phyloP scores from a whole-genome alignment of 2,113 vertebrate genomes.

The Hiodon alosoides region DNA sequence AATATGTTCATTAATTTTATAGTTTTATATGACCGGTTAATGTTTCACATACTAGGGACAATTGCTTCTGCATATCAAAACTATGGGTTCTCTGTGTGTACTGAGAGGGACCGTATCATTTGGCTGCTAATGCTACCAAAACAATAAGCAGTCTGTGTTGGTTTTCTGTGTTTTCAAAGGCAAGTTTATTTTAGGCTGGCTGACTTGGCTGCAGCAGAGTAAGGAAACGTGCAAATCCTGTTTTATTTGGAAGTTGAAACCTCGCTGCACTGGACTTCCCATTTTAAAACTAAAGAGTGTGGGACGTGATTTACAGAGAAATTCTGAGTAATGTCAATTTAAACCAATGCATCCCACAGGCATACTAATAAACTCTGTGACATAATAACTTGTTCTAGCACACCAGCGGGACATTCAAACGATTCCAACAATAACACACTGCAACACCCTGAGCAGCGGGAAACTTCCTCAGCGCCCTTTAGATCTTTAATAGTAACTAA shows the following conservation, averaged over 20 bases:
- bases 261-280: slow-evolving; percentile 39
- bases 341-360: slow-evolving; percentile 67
- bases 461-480: slow-evolving; percentile 74
- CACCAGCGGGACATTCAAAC: slow-evolving; percentile 69
- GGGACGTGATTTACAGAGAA: slow-evolving; percentile 53
- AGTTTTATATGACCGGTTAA: background rate
- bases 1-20: background rate
- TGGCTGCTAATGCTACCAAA: background rate
- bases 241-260: slow-evolving; percentile 37
- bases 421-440: slow-evolving; percentile 86
- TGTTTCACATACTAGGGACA: background rate
- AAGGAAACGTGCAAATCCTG: slow-evolving; percentile 29
- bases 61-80: background rate
- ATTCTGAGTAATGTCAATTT: slow-evolving; percentile 61
- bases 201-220: background rate
- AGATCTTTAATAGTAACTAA: slow-evolving; percentile 83
- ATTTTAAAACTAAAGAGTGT: slow-evolving; percentile 44
- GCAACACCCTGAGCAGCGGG: slow-evolving; percentile 73
- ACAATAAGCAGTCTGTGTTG: background rate
- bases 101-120: background rate
- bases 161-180: slow-evolving; percentile 19
- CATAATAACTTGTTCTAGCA: slow-evolving; percentile 70
- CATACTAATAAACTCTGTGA: slow-evolving; percentile 74
- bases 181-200: slow-evolving; percentile 20
- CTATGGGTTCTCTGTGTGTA: background rate